Percentiles rank a stretch among this genome's conserved stretches.
Evolutionary conservation across 1,140 invertebrate species (phyloP).

Genomic region (Camponotus pennsylvanicus): DNA sequence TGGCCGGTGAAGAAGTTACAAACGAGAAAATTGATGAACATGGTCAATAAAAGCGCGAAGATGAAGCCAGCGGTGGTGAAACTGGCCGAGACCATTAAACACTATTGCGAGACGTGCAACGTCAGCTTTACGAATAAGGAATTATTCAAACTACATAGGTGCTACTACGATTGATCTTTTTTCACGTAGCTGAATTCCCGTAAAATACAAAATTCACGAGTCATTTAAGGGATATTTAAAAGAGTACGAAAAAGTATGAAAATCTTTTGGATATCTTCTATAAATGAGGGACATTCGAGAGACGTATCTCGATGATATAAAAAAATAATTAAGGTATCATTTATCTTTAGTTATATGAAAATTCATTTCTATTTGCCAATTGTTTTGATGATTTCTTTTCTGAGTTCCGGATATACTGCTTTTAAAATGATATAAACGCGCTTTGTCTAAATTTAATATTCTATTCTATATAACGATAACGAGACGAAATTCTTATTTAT

Average conservation of each 20-base stretch:
- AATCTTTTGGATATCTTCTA: neutral
- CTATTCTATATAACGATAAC: conserved; percentile 1
- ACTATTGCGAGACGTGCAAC: conserved; percentile 79
- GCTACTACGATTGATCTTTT: conserved; percentile 71
- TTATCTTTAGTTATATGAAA: neutral
- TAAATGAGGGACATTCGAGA: neutral
- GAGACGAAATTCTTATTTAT: neutral
- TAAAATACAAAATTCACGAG: neutral
- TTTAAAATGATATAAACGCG: neutral
- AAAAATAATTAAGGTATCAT: neutral
- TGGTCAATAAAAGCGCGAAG: conserved; percentile 37
- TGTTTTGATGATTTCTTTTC: neutral
- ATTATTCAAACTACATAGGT: conserved; percentile 74
- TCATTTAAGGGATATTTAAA: neutral
- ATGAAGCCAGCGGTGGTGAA: conserved; percentile 31
- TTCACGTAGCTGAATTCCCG: neutral
- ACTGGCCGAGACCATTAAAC: conserved; percentile 64
- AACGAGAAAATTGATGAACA: conserved; percentile 33
- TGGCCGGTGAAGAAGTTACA: conserved; percentile 36
- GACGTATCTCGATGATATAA: neutral
- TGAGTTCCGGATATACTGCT: neutral
- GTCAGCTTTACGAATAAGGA: conserved; percentile 75
- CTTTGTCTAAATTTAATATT: conserved; percentile 7
- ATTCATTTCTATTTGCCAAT: conserved; percentile 5
- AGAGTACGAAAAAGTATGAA: neutral